These are phyloP conservation scores for Chaenocephalus aceratus DNA, from an alignment of 2,113 vertebrate genomes.

Conservation along the genomic window DNA sequence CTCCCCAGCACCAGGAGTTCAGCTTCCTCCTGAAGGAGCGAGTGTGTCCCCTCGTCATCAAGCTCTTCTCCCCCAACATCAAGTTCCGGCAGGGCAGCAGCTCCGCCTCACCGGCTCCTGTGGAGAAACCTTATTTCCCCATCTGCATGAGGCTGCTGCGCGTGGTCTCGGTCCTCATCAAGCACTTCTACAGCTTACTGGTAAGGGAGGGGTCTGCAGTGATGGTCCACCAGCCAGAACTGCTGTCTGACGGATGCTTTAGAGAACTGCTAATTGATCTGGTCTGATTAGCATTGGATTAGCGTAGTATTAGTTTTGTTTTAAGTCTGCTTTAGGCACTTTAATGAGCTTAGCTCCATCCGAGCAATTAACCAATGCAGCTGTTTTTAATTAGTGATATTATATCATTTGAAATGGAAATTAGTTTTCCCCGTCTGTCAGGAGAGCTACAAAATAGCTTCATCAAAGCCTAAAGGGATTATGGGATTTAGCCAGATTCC, in stretches of 20 bases:
- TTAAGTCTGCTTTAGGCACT: slow-evolving; percentile 47
- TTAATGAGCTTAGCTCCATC: slow-evolving; percentile 44
- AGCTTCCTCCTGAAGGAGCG: slow-evolving; percentile 98
- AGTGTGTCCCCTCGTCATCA: slow-evolving; percentile 98
- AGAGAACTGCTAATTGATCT: slow-evolving; percentile 47
- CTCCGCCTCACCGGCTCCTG: slow-evolving; percentile 92
- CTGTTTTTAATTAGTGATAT: slow-evolving; percentile 34
- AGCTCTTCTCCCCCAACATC: slow-evolving; percentile 99
- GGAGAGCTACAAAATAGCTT: not conserved
- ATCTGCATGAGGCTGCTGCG: slow-evolving; percentile 98
- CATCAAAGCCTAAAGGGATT: slow-evolving; percentile 7
- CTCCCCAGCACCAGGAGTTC: slow-evolving; percentile 94
- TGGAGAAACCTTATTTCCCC: slow-evolving; percentile 98
- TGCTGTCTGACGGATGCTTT: slow-evolving; percentile 23
- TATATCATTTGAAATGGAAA: slow-evolving; percentile 22
- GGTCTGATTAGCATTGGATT: slow-evolving; percentile 62
- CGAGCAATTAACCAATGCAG: slow-evolving; percentile 38
- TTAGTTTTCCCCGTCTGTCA: not conserved
- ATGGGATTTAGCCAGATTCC: slow-evolving; percentile 11
- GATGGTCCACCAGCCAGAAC: slow-evolving; percentile 4
- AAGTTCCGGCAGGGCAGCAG: slow-evolving; percentile 97
- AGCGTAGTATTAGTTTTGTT: slow-evolving; percentile 30
- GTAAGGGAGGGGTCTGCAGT: slow-evolving; percentile 77
- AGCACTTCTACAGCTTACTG: slow-evolving; percentile 97
- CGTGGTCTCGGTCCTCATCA: slow-evolving; percentile 98